These are phyloP conservation scores for Drosophila quadrilineata DNA, from an alignment of 1,140 invertebrate species.

Conservation along the genomic window DNA sequence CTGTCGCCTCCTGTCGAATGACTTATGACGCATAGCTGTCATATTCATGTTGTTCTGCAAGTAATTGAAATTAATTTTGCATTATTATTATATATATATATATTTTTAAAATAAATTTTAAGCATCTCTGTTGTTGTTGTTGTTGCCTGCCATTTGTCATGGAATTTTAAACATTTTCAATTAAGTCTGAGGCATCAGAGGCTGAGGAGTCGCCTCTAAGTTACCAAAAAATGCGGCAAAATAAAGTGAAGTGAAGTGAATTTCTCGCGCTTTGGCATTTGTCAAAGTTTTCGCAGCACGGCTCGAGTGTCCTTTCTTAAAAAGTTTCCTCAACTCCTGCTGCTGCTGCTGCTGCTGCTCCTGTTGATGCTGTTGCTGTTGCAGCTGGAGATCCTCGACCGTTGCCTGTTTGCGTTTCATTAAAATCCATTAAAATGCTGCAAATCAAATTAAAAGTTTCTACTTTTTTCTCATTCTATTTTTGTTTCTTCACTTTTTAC, in stretches of 20 bases:
- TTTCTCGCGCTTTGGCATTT: constrained; percentile 78
- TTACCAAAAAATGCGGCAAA: constrained; percentile 47
- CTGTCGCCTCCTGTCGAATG: constrained; percentile 21
- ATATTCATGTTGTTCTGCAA: constrained; percentile 65
- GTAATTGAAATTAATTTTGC: constrained; percentile 78
- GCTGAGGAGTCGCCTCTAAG: constrained; percentile 53
- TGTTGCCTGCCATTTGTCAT: constrained; percentile 50
- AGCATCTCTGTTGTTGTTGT: neutral
- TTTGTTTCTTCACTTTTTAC: neutral
- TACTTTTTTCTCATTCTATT: constrained; percentile 33
- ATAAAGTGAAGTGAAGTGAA: constrained; percentile 63
- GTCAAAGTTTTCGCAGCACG: constrained; percentile 58
- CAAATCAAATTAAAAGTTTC: constrained; percentile 81
- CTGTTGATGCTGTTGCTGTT: constrained; percentile 1
- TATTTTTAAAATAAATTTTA: neutral
- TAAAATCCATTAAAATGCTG: constrained; percentile 80
- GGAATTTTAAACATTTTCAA: constrained; percentile 79
- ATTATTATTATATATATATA: constrained; percentile 44
- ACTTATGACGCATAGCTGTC: constrained; percentile 73
- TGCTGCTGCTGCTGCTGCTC: constrained; percentile 2
- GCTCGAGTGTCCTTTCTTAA: constrained; percentile 63
- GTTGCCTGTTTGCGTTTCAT: constrained; percentile 73
- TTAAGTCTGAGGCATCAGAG: too few species aligned
- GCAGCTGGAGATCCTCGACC: constrained; percentile 15
- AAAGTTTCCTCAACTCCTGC: constrained; percentile 38